Base-by-base conservation (phyloP, 2,113 vertebrate genomes). In the Planiliza haematocheilus region DNA sequence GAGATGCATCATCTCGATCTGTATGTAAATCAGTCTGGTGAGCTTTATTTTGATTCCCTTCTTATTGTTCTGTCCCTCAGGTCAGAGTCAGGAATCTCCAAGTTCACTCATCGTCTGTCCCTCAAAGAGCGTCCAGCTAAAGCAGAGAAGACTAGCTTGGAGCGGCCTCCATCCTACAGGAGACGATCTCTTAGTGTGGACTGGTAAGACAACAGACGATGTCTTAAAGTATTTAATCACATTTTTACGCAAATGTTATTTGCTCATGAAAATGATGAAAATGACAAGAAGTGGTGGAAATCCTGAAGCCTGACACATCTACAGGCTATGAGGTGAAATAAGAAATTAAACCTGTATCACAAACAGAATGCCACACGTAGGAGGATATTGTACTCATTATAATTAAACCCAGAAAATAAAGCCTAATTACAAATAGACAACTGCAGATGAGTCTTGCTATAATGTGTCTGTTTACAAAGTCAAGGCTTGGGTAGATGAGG, bases 151-250 rank as follows among this genome's bases (percentile, higher is more conserved):
- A 91, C 91, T 17, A 66, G 83, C 1, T 56, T 50, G 4, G 93
- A 94, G 75, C 66, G 93, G 87, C 93, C 87, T 77, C 77, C 91
- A 18, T 86, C 93, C 78, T 96, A 95, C 91, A 92, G 95, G 86
- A 93, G 95, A 91, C 92, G 96, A 79, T 96, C 96, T 74, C 94
- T 96, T 51, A 97, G 96, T 85, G 89, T 96, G 85, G 96, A 97
- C 93, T 96, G 95, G 95, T 96, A 94, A 95, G 95, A 69, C 20
- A 7, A 41, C 41, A 49, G 4, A 14, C 10, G 20, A 2, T 37
- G 9, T 64, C 36, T 41, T 14, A 17, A n/a, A 48, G 42, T 58
- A 4, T 36, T 12, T 14, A 24, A 21, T 55, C 39, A 7, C n/a
- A n/a, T 10, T 39, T 30, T 30, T 30, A 30, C 24, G 3, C 24